Base-by-base conservation (phyloP, 2,888 invertebrate species). In the Ptycholaimellus sp. region DNA sequence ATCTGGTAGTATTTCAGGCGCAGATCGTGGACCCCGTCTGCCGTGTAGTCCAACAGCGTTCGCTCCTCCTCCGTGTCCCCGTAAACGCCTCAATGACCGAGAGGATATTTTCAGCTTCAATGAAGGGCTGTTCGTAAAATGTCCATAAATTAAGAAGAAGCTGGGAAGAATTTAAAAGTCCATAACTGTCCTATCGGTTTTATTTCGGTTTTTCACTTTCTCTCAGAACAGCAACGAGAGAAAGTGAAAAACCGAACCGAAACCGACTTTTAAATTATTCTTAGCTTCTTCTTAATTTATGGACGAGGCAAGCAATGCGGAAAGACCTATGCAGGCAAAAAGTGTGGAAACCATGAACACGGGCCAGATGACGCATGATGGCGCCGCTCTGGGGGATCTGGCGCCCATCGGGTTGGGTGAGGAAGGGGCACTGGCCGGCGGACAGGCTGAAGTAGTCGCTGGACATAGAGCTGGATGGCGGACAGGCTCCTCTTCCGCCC, bases 301-400 rank as follows among this genome's bases (percentile, higher is more conserved):
- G n/a, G n/a, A n/a, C n/a, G n/a, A n/a, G n/a, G n/a, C n/a, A n/a
- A n/a, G n/a, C n/a, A n/a, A n/a, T n/a, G n/a, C n/a, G n/a, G n/a
- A n/a, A n/a, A n/a, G n/a, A n/a, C n/a, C n/a, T n/a, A n/a, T n/a
- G n/a, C n/a, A n/a, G n/a, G n/a, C n/a, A n/a, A n/a, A n/a, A n/a
- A n/a, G n/a, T n/a, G n/a, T n/a, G n/a, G n/a, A n/a, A n/a, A 35
- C 35, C 29, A 14, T 45, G 42, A 20, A 44, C 36, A 17, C 49
- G 38, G n/a, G 39, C 49, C 30, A 49, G 39, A 33, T 49, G 49
- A 33, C 49, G 46, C 29, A 48, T 36, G 40, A 49, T 48, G 23
- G 49, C 47, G 16, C 48, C 49, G 3, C 48, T 44, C 34, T 49
- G 48, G 17, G 42, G 42, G 37, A 49, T 42, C 36, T 45, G 43